Percentiles rank a stretch among this genome's conserved stretches.
phyloP scores from a whole-genome alignment of 2,113 vertebrate genomes.

The Cathartes aura region DNA sequence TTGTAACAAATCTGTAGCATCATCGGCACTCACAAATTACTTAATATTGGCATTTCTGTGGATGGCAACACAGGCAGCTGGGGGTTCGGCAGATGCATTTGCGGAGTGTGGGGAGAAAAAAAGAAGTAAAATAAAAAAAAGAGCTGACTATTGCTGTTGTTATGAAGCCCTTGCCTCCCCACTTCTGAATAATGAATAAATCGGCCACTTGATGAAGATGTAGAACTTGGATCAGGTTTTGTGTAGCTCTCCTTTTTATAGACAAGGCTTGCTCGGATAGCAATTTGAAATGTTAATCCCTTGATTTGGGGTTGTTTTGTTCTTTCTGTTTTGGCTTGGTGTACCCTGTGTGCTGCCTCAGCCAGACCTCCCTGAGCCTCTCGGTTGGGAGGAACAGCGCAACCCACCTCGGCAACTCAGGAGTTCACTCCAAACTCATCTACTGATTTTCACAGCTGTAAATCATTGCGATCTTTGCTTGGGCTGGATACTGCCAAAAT shows the following conservation, averaged over 20 bases:
- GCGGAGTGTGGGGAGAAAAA: background rate
- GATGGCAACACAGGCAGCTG: background rate
- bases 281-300: background rate
- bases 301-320: background rate
- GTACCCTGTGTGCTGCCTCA: background rate
- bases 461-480: background rate
- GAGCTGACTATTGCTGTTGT: background rate
- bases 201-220: background rate
- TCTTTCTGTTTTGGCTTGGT: background rate
- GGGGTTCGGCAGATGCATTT: too few species aligned
- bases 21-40: rapidly evolving
- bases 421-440: background rate
- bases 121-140: background rate
- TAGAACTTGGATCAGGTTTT: background rate
- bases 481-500: background rate
- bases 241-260: too few species aligned
- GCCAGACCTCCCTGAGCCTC: background rate
- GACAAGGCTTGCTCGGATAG: background rate
- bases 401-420: background rate
- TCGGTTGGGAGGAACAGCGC: rapidly evolving
- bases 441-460: background rate
- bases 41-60: background rate
- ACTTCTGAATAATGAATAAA: background rate
- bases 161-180: background rate
- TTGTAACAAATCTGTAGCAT: background rate